Conservation (phyloP, 2,797 vertebrate species). For the Luscinia luscinia region DNA sequence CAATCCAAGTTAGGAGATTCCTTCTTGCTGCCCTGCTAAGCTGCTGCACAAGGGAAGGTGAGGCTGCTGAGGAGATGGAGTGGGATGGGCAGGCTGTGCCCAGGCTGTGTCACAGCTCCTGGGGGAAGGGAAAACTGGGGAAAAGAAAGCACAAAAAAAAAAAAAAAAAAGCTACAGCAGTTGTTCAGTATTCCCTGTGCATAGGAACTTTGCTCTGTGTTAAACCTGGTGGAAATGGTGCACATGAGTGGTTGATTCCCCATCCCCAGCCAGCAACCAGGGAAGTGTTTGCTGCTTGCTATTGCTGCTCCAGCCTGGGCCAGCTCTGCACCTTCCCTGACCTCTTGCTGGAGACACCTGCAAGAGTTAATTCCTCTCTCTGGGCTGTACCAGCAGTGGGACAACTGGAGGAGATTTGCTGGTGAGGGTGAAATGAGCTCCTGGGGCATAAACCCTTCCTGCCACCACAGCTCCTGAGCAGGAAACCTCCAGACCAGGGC, state of each 20-base stretch:
- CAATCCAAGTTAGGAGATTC: conserved; percentile 64
- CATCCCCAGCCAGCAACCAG: background rate
- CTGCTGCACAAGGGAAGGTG: background rate
- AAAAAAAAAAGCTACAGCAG: background rate
- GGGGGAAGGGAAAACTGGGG: background rate
- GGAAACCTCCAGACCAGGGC: background rate
- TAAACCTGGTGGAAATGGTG: background rate
- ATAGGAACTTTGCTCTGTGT: background rate
- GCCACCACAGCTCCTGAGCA: background rate
- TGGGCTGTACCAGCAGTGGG: accelerated
- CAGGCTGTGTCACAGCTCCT: background rate
- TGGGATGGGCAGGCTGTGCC: background rate
- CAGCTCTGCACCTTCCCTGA: background rate
- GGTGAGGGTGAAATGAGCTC: background rate
- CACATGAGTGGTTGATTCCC: background rate
- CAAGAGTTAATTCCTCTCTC: background rate
- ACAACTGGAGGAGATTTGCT: background rate
- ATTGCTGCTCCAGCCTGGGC: background rate
- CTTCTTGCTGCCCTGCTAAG: background rate
- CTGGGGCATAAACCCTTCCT: accelerated
- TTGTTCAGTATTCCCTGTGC: background rate
- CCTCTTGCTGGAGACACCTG: background rate
- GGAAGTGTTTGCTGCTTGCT: background rate
- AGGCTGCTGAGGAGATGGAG: background rate
- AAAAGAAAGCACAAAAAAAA: background rate